Base-by-base conservation (phyloP, 2,888 invertebrate species). In the Ptychoptera contaminata region DNA sequence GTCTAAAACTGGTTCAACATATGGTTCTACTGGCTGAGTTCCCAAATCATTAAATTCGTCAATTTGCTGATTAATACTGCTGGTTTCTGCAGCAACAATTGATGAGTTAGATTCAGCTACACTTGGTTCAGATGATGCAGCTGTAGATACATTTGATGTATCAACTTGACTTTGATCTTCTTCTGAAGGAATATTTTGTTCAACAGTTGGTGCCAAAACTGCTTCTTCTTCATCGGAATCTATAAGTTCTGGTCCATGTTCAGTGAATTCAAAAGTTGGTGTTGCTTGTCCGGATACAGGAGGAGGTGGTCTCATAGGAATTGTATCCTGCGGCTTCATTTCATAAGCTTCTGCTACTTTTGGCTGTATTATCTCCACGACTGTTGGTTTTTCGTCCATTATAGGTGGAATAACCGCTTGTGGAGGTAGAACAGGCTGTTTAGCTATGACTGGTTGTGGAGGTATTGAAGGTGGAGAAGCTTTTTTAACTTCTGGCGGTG, bases 201-300 rank as follows among this genome's bases (percentile, higher is more conserved):
- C 23, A 23, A 23, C 23, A 23, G 23, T 23, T 23, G 23, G 23
- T 5, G 7, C 23, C 7, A 23, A 23, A 3, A 23, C 23, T 23
- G 23, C 64, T 1, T 63, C 63, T 50, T 65, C 64, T 41, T 64
- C 64, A 43, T 64, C 64, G 2, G 64, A 64, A 4, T 63, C 55
- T 4, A 63, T 64, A 35, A 63, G 47, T 48, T 63, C 63, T 40
- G 40, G 40, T 48, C 63, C 65, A 10, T 64, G 64, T 9, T 65
- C 64, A 2, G 64, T 64, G 34, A 64, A 64, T 50, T 64, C 64
- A 45, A 64, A 64, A 34, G 64, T 65, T 1, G 64, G 64, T 46
- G 64, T 64, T 8, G 64, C 23, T 23, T 23, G 23, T 23, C n/a
- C 14, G 6, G 42, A 42, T 32, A 36, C n/a, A 8, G 42, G 32